Percentiles rank a stretch among this genome's conserved stretches.
Evolutionary conservation across 1,140 invertebrate species (phyloP).

Genomic region (Phymorhynchus buccinoides): DNA sequence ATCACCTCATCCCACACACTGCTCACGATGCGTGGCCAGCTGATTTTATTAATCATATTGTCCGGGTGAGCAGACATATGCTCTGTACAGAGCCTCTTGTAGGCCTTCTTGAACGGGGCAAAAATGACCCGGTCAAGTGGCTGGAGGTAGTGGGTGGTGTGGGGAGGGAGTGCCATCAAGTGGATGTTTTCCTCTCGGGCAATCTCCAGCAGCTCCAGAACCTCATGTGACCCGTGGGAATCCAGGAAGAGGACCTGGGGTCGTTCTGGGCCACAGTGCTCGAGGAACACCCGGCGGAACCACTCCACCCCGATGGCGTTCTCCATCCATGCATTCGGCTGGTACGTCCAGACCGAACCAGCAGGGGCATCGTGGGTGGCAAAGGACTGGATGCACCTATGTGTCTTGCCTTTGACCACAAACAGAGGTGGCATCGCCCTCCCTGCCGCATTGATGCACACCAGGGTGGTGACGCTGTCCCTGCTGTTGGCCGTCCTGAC

Average conservation of each 20-base stretch:
- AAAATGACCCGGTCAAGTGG: conserved; percentile 52
- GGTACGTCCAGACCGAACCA: conserved; percentile 45
- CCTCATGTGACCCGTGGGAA: conserved; percentile 48
- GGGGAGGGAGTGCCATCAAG: conserved; percentile 58
- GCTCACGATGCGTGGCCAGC: conserved; percentile 29
- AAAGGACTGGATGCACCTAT: conserved; percentile 39
- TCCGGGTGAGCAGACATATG: conserved; percentile 38
- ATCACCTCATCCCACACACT: conserved; percentile 10
- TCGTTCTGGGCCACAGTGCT: conserved; percentile 48
- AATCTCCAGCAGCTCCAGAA: conserved; percentile 45
- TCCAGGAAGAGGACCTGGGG: conserved; percentile 52
- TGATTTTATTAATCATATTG: conserved; percentile 46
- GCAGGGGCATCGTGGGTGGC: conserved; percentile 38
- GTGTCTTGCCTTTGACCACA: conserved; percentile 51
- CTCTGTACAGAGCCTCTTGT: conserved; percentile 47
- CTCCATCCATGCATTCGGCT: conserved; percentile 51
- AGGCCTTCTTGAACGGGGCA: conserved; percentile 52
- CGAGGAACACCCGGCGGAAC: conserved; percentile 51
- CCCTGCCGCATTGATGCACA: conserved; percentile 46
- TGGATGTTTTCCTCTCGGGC: conserved; percentile 45
- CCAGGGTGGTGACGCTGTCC: conserved; percentile 49
- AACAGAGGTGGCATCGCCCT: conserved; percentile 44
- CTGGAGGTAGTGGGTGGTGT: conserved; percentile 55
- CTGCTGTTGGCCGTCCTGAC: conserved; percentile 25
- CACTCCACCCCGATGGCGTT: conserved; percentile 49